phyloP scores from a whole-genome alignment of 2,113 vertebrate genomes.

The Hippocampus comes region DNA sequence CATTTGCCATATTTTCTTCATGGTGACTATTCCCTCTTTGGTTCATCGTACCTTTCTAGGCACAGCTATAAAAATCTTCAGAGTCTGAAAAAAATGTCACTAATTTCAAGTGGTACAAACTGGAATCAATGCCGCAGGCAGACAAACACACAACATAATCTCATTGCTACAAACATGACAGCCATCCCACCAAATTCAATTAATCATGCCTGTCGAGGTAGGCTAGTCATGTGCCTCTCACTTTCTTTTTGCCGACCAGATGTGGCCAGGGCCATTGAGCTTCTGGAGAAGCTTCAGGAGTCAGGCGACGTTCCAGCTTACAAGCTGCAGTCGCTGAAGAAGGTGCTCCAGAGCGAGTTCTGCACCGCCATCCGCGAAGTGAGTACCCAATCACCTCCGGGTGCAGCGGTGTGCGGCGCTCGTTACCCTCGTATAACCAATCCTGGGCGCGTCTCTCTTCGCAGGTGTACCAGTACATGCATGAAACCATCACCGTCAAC shows the following conservation, averaged over 20 bases:
- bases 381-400: conserved; percentile 48
- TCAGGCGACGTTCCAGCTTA: conserved; percentile 93
- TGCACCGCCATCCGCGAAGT: conserved; percentile 99
- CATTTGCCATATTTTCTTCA: no score
- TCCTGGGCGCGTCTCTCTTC: conserved; percentile 39
- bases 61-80: no score
- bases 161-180: no score
- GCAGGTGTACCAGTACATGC: conserved; percentile 99
- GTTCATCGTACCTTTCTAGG: no score
- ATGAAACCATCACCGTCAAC: conserved; percentile 97
- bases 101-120: no score
- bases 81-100: no score
- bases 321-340: conserved; percentile 96
- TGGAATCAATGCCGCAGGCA: no score
- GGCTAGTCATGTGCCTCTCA: no score
- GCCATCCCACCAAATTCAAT: not conserved
- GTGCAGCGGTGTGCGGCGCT: not conserved
- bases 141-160: no score
- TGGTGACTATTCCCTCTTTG: no score
- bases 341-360: conserved; percentile 98
- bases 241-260: conserved; percentile 69
- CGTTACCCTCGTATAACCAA: not conserved
- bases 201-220: not conserved
- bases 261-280: conserved; percentile 92
- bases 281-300: conserved; percentile 96